Conservation (phyloP, 2,797 vertebrate species). For the Chaenodraco wilsoni region DNA sequence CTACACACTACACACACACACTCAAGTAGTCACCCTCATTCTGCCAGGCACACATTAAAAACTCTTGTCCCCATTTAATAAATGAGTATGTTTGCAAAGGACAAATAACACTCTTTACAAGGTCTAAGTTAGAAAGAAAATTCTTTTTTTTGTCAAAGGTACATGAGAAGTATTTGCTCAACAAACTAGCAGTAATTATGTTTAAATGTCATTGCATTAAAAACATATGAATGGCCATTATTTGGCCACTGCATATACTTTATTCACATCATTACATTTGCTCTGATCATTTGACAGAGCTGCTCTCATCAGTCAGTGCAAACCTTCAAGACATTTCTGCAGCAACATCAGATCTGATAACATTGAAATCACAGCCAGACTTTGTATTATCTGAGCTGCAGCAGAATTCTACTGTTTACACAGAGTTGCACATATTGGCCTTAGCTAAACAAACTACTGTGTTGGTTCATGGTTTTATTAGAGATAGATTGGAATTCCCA, state of each 20-base stretch:
- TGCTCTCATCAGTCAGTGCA: neutral
- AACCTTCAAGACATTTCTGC: neutral
- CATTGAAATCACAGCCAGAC: neutral
- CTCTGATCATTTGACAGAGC: neutral
- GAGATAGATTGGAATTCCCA: slow-evolving; percentile 22
- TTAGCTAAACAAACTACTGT: slow-evolving; percentile 27
- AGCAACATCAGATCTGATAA: slow-evolving; percentile 1
- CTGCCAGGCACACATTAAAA: slow-evolving; percentile 4
- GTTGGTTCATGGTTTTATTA: slow-evolving; percentile 28
- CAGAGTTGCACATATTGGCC: slow-evolving; percentile 14
- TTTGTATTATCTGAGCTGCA: neutral
- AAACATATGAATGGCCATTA: neutral
- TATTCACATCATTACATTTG: neutral
- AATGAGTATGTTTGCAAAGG: slow-evolving; percentile 36
- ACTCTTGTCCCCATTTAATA: slow-evolving; percentile 8
- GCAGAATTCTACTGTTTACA: slow-evolving; percentile 8
- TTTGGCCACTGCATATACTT: neutral
- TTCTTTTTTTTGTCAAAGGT: neutral
- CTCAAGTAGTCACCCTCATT: slow-evolving; percentile 21
- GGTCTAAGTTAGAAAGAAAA: neutral
- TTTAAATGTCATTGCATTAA: neutral
- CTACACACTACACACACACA: slow-evolving; percentile 23
- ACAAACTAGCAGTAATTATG: neutral
- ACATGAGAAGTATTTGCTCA: no score
- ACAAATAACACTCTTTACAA: slow-evolving; percentile 17